Evolutionary conservation across 2,113 vertebrate genomes (phyloP).

Genomic region (Heloderma charlesbogerti): DNA sequence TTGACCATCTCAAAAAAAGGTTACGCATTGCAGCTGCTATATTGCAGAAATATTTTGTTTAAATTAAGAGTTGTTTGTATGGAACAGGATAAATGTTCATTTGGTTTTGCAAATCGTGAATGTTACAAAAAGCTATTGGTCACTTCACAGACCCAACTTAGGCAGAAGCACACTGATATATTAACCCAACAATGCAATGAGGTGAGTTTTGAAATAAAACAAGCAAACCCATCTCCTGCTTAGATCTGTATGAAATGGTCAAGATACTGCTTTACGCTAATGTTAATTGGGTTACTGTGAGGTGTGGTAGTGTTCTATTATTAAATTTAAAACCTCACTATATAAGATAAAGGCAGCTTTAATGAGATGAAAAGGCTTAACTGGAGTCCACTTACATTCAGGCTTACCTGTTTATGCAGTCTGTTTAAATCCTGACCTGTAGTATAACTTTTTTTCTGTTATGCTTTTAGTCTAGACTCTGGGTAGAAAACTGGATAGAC

Average conservation of each 20-base stretch:
- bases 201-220: background rate
- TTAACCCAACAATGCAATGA: background rate
- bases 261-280: constrained; percentile 27
- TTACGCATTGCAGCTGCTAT: background rate
- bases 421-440: constrained; percentile 78
- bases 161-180: background rate
- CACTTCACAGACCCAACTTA: background rate
- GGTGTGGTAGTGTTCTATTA: constrained; percentile 75
- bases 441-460: constrained; percentile 66
- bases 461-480: constrained; percentile 47
- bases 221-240: constrained; percentile 51
- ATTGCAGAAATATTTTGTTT: background rate
- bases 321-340: constrained; percentile 76
- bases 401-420: constrained; percentile 80
- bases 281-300: constrained; percentile 73
- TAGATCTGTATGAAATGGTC: background rate
- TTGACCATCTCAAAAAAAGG: background rate
- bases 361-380: constrained; percentile 87
- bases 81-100: accelerated
- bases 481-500: constrained; percentile 43
- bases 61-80: background rate
- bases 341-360: constrained; percentile 78
- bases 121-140: background rate
- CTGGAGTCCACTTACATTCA: constrained; percentile 82
- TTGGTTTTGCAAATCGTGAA: background rate